Evolutionary conservation across 64 coral and sea anemone species (phyloP).

Genomic region (Dendronephthya gigantea): DNA sequence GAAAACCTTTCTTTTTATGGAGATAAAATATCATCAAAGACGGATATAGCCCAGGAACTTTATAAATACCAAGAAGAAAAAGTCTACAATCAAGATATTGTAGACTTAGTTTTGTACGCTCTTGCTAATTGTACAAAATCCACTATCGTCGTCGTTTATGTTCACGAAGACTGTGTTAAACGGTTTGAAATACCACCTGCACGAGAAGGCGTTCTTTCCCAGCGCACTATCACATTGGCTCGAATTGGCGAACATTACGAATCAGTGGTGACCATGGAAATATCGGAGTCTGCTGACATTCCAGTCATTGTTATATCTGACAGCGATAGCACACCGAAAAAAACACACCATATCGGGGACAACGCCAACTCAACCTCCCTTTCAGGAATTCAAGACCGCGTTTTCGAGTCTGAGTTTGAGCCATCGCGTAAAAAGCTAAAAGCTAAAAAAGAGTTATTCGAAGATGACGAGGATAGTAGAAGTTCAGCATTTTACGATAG

Average conservation of each 20-base stretch:
- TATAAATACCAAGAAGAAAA: slow-evolving; percentile 15
- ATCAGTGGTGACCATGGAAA: background rate
- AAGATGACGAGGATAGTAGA: too few species aligned
- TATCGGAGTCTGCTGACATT: background rate
- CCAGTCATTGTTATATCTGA: background rate
- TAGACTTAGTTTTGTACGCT: slow-evolving; percentile 21
- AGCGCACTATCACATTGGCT: background rate
- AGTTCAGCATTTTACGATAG: background rate
- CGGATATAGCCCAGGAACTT: background rate
- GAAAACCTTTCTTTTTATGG: background rate
- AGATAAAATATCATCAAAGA: background rate
- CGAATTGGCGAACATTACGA: slow-evolving; percentile 32
- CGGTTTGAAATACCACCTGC: background rate
- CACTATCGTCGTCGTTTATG: background rate
- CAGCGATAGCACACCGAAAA: background rate
- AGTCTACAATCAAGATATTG: slow-evolving; percentile 9
- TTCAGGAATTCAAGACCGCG: background rate
- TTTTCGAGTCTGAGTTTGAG: background rate
- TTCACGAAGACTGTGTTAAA: background rate
- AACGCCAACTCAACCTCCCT: too few species aligned
- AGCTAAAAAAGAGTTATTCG: background rate
- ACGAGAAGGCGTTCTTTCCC: background rate
- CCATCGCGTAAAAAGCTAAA: background rate
- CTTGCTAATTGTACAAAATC: slow-evolving; percentile 14
- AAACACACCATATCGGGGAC: background rate